Base-by-base conservation (phyloP, 1,140 invertebrate genomes). In the Drosophila varians region DNA sequence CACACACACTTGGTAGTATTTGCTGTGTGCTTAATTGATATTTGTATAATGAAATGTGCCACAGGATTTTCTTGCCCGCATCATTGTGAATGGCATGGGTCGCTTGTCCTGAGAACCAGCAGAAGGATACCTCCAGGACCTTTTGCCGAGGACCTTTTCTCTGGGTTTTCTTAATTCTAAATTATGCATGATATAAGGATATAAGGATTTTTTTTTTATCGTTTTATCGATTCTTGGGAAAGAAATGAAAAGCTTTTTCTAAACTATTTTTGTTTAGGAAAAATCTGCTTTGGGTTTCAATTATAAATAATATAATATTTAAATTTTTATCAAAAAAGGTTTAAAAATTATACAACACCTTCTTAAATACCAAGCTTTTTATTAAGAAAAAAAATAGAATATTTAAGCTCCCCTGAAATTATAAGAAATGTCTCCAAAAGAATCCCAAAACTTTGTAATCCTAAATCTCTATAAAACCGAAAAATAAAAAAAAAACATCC, bases 1-100 rank as follows among this genome's bases (percentile, higher is more conserved):
- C 78, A 70, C 74, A 69, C 53, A 70, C 68, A 79, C 75, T 86
- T 86, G 57, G 80, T 84, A 57, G 80, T 84, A 61, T 86, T 80
- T 84, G 82, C 77, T 70, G 55, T 77, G 73, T 68, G 73, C 80
- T 86, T 86, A 84, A 84, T 84, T 84, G 79, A 80, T 84, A 84
- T 84, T 84, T 84, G 80, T 86, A 80, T 86, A 84, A 84, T 86
- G 80, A 84, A 84, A 84, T 84, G 79, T 83, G 76, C 76, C 71
- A 84, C 71, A 73, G 80, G 72, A 68, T 75, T 83, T 72, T 60
- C 79, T 66, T 45, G 75, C 79, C 79, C 79, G 79, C 79, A 83
- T 83, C 64, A 84, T 68, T 34, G 26, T 36, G 40, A 62, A 31
- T 62, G 52, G 40, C 31, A 38, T n/a, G 28, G 26, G 47, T 19